phyloP scores from a whole-genome alignment of 2,113 vertebrate genomes.

The Trochalopteron elliotii region DNA sequence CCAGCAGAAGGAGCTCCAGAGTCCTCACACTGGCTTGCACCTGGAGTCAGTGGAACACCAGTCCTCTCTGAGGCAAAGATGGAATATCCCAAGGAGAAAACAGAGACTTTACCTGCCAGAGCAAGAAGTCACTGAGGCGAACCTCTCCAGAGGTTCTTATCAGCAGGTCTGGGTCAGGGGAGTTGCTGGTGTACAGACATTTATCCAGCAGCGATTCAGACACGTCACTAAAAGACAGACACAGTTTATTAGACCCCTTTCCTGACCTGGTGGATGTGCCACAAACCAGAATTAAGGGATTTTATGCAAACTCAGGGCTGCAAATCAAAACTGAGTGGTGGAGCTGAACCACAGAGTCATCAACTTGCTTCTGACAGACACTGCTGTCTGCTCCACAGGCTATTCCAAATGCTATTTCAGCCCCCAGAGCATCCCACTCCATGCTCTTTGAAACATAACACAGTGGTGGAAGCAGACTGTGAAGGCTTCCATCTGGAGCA shows the following conservation, averaged over 20 bases:
- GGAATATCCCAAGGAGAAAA: neutral
- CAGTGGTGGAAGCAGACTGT: neutral
- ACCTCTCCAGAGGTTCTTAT: slow-evolving; percentile 97
- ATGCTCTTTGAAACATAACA: neutral
- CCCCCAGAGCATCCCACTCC: neutral
- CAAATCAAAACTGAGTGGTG: neutral
- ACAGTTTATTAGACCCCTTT: neutral
- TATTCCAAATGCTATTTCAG: neutral
- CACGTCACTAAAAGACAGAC: slow-evolving; percentile 83
- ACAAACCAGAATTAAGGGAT: neutral
- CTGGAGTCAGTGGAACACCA: neutral
- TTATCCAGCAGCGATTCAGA: slow-evolving; percentile 89
- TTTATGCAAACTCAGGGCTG: neutral
- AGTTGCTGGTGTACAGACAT: slow-evolving; percentile 93
- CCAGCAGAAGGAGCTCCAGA: neutral
- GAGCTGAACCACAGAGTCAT: neutral
- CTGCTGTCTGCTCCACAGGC: neutral
- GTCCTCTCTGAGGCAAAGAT: neutral
- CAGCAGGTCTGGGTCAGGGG: slow-evolving; percentile 92
- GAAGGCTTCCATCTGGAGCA: slow-evolving; percentile 27
- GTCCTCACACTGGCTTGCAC: neutral
- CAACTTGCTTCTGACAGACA: neutral
- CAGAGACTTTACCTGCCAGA: slow-evolving; percentile 89
- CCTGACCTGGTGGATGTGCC: neutral
- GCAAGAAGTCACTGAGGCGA: slow-evolving; percentile 94